phyloP scores from a whole-genome alignment of 2,888 invertebrate genomes.

The Seira ritae region DNA sequence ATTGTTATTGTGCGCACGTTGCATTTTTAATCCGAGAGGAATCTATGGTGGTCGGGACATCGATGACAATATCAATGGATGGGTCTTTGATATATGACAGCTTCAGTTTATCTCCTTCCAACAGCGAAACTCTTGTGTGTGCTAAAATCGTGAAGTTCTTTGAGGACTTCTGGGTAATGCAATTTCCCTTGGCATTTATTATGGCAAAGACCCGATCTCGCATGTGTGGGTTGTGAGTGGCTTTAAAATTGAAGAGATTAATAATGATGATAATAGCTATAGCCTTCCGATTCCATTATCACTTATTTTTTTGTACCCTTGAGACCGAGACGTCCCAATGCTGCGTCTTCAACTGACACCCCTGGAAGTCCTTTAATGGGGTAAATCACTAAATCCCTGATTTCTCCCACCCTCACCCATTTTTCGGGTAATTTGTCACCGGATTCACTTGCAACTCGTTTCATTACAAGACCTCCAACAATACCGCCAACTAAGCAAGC shows the following conservation, averaged over 20 bases:
- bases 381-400: slow-evolving; percentile 52
- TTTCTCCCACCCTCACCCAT: slow-evolving; percentile 61
- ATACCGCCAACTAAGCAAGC: slow-evolving; percentile 45
- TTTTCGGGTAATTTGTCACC: slow-evolving; percentile 51
- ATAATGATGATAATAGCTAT: neutral
- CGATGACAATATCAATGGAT: slow-evolving; percentile 33
- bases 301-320: slow-evolving; percentile 43
- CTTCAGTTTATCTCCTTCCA: slow-evolving; percentile 54
- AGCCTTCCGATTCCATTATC: neutral
- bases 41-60: slow-evolving; percentile 38
- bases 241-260: slow-evolving; percentile 22
- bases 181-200: slow-evolving; percentile 54
- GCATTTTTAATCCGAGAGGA: neutral
- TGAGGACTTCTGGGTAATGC: slow-evolving; percentile 43
- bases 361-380: slow-evolving; percentile 56
- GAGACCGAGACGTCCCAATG: slow-evolving; percentile 41
- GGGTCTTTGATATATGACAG: slow-evolving; percentile 45
- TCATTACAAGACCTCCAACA: slow-evolving; percentile 54
- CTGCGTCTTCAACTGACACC: slow-evolving; percentile 42
- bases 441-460: slow-evolving; percentile 4
- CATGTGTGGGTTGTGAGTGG: slow-evolving; percentile 25
- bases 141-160: too few relatives aligned
- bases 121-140: slow-evolving; percentile 47
- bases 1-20: slow-evolving; percentile 33
- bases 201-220: slow-evolving; percentile 69